These are phyloP conservation scores for Amorpha juglandis DNA, from an alignment of 2,888 invertebrate species.

Conservation along the genomic window DNA sequence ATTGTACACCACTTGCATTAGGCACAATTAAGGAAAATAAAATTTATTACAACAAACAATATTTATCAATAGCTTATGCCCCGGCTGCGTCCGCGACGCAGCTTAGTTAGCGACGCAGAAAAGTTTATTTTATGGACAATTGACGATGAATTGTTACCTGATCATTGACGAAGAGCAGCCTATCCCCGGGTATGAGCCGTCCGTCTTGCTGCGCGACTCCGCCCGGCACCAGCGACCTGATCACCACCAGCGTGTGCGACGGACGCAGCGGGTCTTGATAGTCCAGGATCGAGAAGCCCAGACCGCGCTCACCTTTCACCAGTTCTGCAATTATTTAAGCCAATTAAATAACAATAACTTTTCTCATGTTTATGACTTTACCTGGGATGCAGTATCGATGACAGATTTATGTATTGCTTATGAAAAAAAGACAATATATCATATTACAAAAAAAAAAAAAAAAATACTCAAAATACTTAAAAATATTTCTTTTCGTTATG, in stretches of 20 bases:
- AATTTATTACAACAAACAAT: too few species aligned
- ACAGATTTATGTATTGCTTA: too few species aligned
- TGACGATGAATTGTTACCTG: slow-evolving; percentile 80
- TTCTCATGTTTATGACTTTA: too few species aligned
- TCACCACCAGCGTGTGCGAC: slow-evolving; percentile 98
- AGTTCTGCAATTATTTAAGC: slow-evolving; percentile 84
- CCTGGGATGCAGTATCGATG: too few species aligned
- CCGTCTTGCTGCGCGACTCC: slow-evolving; percentile 99
- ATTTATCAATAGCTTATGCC: too few species aligned
- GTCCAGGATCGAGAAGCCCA: slow-evolving; percentile 99
- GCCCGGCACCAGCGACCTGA: slow-evolving; percentile 98
- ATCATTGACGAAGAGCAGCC: slow-evolving; percentile 97
- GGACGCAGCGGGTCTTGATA: slow-evolving; percentile 97
- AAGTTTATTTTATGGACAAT: too few species aligned
- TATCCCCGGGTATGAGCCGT: slow-evolving; percentile 98
- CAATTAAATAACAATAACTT: background rate
- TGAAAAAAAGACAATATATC: too few species aligned
- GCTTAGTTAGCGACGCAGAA: too few species aligned
- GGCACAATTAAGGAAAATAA: too few species aligned
- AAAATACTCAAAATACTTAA: background rate
- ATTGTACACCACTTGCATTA: too few species aligned
- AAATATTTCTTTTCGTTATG: too few species aligned
- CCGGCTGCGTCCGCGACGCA: too few species aligned
- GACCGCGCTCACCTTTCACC: slow-evolving; percentile 97
- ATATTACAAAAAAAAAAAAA: background rate